Evolutionary conservation across 2,113 vertebrate genomes (phyloP).

Genomic region (Acanthochromis polyacanthus): DNA sequence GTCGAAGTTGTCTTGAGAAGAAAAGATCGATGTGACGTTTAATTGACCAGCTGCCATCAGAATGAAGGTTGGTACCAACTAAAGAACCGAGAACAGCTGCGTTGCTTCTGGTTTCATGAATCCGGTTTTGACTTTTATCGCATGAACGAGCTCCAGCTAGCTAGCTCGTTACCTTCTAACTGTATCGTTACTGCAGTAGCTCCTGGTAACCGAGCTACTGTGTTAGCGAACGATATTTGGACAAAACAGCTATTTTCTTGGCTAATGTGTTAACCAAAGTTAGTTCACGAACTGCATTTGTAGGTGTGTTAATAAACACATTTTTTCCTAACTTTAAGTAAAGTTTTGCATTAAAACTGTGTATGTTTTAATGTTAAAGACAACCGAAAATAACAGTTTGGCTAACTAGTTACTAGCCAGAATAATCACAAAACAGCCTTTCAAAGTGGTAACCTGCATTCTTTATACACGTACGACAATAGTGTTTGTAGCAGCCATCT

Average conservation of each 20-base stretch:
- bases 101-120: not conserved
- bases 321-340: no score
- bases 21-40: not conserved
- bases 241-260: not conserved
- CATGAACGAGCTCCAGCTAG: not conserved
- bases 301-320: no score
- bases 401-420: not conserved
- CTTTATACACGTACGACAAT: not conserved
- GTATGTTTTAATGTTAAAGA: not conserved
- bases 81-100: accelerated
- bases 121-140: not conserved
- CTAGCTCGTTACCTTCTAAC: conserved; percentile 34
- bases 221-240: not conserved
- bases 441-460: no score
- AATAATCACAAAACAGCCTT: not conserved
- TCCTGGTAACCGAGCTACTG: conserved; percentile 7
- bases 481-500: not conserved
- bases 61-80: conserved; percentile 69
- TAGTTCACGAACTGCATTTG: not conserved
- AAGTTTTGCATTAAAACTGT: no score
- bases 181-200: conserved; percentile 3
- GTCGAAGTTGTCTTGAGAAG: conserved; percentile 8
- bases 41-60: not conserved
- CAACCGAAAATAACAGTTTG: not conserved
- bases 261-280: not conserved